Evolutionary conservation across 23 tunicate genomes (phyloP), one percentile per base, ranked within the genome.

Genomic region (Styela clava): DNA sequence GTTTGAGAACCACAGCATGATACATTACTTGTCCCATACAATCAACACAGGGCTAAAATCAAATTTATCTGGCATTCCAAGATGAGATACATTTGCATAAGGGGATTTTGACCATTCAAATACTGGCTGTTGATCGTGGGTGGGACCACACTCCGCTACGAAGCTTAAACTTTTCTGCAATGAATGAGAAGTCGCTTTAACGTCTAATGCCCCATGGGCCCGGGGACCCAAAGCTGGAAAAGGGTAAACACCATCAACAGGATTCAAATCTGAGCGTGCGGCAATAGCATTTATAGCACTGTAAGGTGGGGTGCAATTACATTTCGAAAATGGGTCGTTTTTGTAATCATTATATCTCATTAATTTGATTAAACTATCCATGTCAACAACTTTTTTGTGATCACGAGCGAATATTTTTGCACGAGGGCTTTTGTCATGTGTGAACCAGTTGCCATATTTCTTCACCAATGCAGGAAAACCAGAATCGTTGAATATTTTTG

Each of bases 271-370:
- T 20, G 51, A 74, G 16, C 86, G 80, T 16, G 86, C 81, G 0
- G 86, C 80, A 33, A 83, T 74, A 19, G 86, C 64, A 74, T 83
- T 83, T 33, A 52, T 68, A 24, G 72, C 81, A 69, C 86, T 83
- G 36, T 83, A 83, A 12, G 86, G 86, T 1, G 86, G 86, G 2
- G 86, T 83, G 31, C 86, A 83, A 28, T 76, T 74, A 63, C 88
- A 77, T 1, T 31, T 68, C 26, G 83, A 67, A 22, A 85, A 2
- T 2, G 88, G 88, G 34, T 85, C 88, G 1, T 85, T 61, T 69
- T 85, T 85, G 61, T 31, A 85, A 63, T 85, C 63, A 33, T 85
- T 85, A 83, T 85, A 85, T 78, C 88, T 77, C 80, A 83, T 83
- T 12, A 83, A 64, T 51, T 73, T 83, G 61, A 83, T 74, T 69